These are phyloP conservation scores for Sialis fuliginosa DNA, from an alignment of 2,888 invertebrate genomes.

Conservation along the genomic window DNA sequence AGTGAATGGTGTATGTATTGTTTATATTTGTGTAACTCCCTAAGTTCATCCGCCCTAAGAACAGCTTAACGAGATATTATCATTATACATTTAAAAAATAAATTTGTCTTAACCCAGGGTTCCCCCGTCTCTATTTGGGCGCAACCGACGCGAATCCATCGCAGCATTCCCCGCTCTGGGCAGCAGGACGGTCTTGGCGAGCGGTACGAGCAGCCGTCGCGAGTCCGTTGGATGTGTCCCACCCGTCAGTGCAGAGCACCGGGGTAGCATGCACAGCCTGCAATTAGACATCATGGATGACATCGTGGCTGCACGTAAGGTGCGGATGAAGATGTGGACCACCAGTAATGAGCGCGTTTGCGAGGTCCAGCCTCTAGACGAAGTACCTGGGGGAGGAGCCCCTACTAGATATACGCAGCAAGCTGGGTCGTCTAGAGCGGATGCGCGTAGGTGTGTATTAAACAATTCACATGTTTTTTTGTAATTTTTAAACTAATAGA, in stretches of 20 bases:
- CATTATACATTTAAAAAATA: too few relatives aligned
- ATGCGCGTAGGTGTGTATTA: neutral
- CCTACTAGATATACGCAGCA: constrained; percentile 39
- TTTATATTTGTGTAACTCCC: too few relatives aligned
- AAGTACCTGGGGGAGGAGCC: constrained; percentile 28
- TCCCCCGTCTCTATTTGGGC: constrained; percentile 57
- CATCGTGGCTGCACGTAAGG: constrained; percentile 65
- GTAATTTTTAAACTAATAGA: too few relatives aligned
- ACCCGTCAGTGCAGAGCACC: constrained; percentile 52
- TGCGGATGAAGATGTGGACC: constrained; percentile 70
- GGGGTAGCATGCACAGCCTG: constrained; percentile 65
- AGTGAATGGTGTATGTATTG: too few relatives aligned
- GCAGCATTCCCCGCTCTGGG: constrained; percentile 45
- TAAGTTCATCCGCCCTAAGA: too few relatives aligned
- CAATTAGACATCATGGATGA: constrained; percentile 81
- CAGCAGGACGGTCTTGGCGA: constrained; percentile 20
- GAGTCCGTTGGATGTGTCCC: constrained; percentile 30
- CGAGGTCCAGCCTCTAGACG: constrained; percentile 65
- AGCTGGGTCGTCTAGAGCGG: constrained; percentile 13
- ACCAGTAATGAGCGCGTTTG: constrained; percentile 60
- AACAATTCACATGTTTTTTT: too few relatives aligned
- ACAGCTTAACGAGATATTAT: too few relatives aligned
- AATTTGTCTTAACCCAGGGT: constrained; percentile 22
- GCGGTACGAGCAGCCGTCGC: constrained; percentile 15
- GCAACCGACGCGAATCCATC: constrained; percentile 63